A percentile compares a stretch with the other conserved stretches of the same genome.
phyloP scores from a whole-genome alignment of 2,113 vertebrate species.

The Amphilophus citrinellus region DNA sequence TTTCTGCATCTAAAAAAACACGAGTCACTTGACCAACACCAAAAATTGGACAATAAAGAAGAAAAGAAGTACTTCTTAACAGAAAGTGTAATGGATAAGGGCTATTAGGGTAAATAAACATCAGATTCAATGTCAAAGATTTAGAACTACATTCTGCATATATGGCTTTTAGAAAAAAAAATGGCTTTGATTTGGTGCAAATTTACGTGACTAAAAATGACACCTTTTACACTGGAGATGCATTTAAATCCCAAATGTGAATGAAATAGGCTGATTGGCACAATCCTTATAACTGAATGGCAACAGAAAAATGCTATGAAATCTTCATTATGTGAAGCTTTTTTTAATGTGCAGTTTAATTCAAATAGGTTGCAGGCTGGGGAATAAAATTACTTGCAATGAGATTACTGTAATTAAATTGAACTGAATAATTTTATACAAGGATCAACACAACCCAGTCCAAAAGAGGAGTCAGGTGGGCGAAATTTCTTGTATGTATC shows the following conservation, averaged over 20 bases:
- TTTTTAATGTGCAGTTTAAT: constrained; percentile 23
- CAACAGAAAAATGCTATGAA: constrained; percentile 2
- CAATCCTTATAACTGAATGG: constrained; percentile 15
- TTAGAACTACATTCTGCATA: constrained; percentile 12
- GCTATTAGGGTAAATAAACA: constrained; percentile 1
- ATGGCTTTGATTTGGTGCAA: constrained; percentile 18
- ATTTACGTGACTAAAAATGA: constrained; percentile 27
- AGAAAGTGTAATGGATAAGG: neutral
- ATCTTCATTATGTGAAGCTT: constrained; percentile 5
- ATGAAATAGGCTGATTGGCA: constrained; percentile 10
- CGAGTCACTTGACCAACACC: neutral
- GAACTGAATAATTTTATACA: no score
- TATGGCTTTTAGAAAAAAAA: neutral
- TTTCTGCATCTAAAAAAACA: neutral
- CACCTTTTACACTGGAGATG: constrained; percentile 9
- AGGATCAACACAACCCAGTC: no score
- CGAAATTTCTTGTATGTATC: no score
- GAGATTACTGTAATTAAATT: constrained; percentile 9
- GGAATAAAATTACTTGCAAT: constrained; percentile 18
- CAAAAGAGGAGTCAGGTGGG: no score
- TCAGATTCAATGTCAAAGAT: constrained; percentile 19
- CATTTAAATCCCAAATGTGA: constrained; percentile 7
- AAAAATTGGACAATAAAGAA: neutral
- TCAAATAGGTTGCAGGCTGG: neutral
- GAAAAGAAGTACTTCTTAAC: neutral